Conservation (phyloP, 2,113 vertebrate species). For the Corythornis madagascariensis region DNA sequence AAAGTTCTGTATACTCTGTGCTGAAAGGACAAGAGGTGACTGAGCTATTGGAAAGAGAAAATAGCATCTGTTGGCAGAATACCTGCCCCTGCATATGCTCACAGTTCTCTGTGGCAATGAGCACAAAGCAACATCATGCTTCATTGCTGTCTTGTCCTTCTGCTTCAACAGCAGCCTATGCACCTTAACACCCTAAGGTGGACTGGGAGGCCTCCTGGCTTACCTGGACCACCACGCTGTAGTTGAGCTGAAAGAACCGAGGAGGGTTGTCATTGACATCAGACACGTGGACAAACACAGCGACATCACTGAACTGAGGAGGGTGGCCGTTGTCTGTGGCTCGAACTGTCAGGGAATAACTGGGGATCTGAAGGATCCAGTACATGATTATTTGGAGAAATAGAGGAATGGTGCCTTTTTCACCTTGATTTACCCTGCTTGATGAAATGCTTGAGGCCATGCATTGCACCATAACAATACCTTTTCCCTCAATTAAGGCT, state of each 20-base stretch:
- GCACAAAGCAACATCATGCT: background rate
- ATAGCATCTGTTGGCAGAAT: background rate
- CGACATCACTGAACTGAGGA: conserved; percentile 80
- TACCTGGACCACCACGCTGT: conserved; percentile 90
- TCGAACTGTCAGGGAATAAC: conserved; percentile 88
- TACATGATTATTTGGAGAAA: conserved; percentile 15
- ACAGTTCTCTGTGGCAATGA: background rate
- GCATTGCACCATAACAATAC: background rate
- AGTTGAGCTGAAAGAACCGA: conserved; percentile 90
- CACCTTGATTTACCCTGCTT: background rate
- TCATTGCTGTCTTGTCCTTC: background rate
- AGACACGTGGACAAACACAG: conserved; percentile 79
- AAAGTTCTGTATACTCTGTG: background rate
- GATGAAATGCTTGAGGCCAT: background rate
- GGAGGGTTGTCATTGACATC: conserved; percentile 96
- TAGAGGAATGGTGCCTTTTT: background rate
- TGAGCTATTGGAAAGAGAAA: background rate
- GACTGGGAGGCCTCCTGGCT: background rate
- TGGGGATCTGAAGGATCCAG: conserved; percentile 77
- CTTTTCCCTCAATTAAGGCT: background rate
- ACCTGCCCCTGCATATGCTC: background rate
- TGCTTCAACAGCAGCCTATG: background rate
- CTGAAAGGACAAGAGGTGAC: background rate
- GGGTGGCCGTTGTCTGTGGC: conserved; percentile 87
- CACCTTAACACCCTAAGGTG: background rate